Base-by-base conservation (phyloP, 2,888 invertebrate species). In the Lysandra coridon region DNA sequence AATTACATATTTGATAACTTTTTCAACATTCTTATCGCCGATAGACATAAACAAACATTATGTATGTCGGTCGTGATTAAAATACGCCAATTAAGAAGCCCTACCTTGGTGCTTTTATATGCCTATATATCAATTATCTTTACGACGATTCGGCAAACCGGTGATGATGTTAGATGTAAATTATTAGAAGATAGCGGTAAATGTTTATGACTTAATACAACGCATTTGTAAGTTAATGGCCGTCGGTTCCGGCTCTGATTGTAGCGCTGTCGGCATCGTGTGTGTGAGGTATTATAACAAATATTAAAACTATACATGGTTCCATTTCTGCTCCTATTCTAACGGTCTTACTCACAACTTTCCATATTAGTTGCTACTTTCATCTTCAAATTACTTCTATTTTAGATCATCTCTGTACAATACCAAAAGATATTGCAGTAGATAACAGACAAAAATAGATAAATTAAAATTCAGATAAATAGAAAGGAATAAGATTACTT, bases 161-260 rank as follows among this genome's bases (percentile, higher is more conserved):
- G 76, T 76, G 76, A 76, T 76, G 76, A 49, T 76, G 76, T 76
- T 57, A 76, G 76, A 76, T 53, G 53, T 57, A 76, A 76, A 53
- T 76, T 76, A 76, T 76, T 76, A 76, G 76, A 76, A 49, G 76
- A 76, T 76, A 76, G 49, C 76, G 76, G 76, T 76, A 76, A 76
- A 76, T 76, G 17, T 76, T 76, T 76, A 76, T 76, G 76, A 57
- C 76, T 76, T 76, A 76, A 76, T 76, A 76, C 53, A 69, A 53
- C 33, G 17, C 76, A 76, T 76, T 76, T 76, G 76, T 76, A 76
- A 76, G 76, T 57, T 76, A 76, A 76, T 76, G 49, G 33, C 76
- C 76, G 76, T 53, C 53, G 76, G 76, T 76, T 76, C 76, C 76
- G 76, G 76, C 53, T 4, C 17, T 76, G 76, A 76, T 57, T 76